Conservation (phyloP, 2,113 vertebrate species). For the Polypterus bichir region DNA sequence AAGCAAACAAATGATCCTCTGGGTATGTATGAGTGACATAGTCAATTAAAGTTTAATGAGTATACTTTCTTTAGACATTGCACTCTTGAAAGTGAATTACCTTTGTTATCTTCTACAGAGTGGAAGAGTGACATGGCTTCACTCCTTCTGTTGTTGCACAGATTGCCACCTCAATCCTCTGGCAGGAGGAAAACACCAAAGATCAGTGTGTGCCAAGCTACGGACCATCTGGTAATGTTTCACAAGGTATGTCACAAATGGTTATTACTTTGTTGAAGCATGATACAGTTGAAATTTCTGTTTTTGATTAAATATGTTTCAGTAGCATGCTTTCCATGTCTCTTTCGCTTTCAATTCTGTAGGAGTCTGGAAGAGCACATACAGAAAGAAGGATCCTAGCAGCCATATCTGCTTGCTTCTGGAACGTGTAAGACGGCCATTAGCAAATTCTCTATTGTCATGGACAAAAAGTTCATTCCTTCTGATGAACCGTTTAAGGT, state of each 20-base stretch:
- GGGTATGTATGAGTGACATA: too few species aligned
- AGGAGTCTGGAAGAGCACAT: conserved; percentile 11
- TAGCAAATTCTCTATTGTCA: too few species aligned
- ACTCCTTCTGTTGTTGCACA: not conserved
- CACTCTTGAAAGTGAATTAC: too few species aligned
- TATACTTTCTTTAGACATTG: too few species aligned
- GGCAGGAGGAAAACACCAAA: conserved; percentile 9
- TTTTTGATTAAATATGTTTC: not conserved
- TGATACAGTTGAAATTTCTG: too few species aligned
- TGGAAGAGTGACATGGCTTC: too few species aligned
- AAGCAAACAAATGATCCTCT: too few species aligned
- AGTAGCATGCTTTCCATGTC: not conserved
- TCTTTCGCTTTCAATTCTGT: conserved; percentile 6
- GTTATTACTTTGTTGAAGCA: not conserved
- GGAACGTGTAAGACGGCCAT: too few species aligned
- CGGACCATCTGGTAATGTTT: conserved; percentile 6
- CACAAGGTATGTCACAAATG: not conserved
- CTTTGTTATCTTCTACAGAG: too few species aligned
- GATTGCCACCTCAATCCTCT: conserved; percentile 9
- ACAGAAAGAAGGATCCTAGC: not conserved
- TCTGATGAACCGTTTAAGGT: too few species aligned
- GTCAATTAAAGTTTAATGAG: too few species aligned
- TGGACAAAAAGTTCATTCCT: too few species aligned
- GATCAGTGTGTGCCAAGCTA: conserved; percentile 5
- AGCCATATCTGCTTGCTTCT: conserved; percentile 6